These are phyloP conservation scores for Macaca mulatta DNA, from an alignment of 2,113 vertebrate species.

Conservation along the genomic window DNA sequence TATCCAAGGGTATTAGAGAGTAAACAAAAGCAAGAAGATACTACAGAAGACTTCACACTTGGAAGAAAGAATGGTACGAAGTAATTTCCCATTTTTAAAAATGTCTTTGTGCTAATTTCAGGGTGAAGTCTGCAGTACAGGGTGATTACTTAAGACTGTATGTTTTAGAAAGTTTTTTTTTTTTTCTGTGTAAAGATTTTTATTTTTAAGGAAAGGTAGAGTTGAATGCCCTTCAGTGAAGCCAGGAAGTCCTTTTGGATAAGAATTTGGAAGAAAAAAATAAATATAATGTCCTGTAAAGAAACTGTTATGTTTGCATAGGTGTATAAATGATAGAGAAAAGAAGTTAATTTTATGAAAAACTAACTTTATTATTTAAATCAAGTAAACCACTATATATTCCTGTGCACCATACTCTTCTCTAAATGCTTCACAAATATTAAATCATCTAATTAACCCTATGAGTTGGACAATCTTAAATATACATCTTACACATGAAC, in stretches of 20 bases:
- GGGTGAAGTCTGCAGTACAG: not conserved
- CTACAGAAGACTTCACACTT: not conserved
- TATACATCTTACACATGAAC: not conserved
- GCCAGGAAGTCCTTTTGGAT: not conserved
- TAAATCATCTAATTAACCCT: not conserved
- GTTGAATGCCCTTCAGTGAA: not conserved
- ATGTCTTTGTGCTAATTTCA: not conserved
- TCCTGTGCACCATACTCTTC: not conserved
- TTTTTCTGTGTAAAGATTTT: not conserved
- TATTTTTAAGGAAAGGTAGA: not conserved
- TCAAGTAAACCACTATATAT: not conserved
- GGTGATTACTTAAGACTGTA: not conserved
- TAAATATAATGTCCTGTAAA: not conserved
- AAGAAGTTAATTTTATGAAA: constrained; percentile 41
- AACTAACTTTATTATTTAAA: not conserved
- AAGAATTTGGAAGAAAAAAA: constrained; percentile 19
- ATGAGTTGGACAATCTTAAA: not conserved
- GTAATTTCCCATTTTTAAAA: not conserved
- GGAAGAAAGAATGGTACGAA: not conserved
- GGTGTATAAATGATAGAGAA: constrained; percentile 46
- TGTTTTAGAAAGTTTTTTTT: not conserved
- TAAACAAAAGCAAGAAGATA: not conserved
- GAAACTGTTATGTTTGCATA: not conserved
- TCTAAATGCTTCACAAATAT: not conserved
- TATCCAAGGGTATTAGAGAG: not conserved